A percentile compares a stretch with the other conserved stretches of the same genome.
These are phyloP conservation scores for Sinocyclocheilus rhinocerous DNA, from an alignment of 2,113 vertebrate species.

Conservation along the genomic window DNA sequence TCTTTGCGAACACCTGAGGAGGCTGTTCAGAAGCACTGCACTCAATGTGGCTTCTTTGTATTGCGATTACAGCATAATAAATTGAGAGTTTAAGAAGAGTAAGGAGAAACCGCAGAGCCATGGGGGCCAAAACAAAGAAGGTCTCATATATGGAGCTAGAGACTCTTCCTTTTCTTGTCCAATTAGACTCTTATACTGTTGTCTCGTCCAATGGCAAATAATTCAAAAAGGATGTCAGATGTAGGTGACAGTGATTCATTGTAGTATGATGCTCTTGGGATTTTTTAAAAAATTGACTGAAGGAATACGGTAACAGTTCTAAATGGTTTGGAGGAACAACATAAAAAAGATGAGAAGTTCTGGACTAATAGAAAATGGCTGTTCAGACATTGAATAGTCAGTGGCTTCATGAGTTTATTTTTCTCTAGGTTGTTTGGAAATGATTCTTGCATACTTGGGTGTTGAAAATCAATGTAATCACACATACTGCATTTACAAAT, in stretches of 20 bases:
- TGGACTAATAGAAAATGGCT: background rate
- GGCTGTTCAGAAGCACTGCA: slow-evolving; percentile 35
- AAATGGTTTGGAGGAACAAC: background rate
- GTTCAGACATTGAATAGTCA: background rate
- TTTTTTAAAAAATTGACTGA: too few relatives aligned
- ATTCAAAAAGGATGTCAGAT: slow-evolving; percentile 45
- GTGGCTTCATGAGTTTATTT: background rate
- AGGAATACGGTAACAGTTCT: slow-evolving; percentile 32
- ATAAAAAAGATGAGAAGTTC: background rate
- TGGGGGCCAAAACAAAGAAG: slow-evolving; percentile 45
- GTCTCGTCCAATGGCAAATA: slow-evolving; percentile 47
- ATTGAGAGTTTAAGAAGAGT: slow-evolving; percentile 44
- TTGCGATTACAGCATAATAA: slow-evolving; percentile 47
- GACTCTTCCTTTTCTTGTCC: slow-evolving; percentile 39
- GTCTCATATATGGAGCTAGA: slow-evolving; percentile 43
- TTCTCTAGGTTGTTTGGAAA: background rate
- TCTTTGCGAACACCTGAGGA: slow-evolving; percentile 16
- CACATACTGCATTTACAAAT: slow-evolving; percentile 32
- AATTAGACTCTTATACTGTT: background rate
- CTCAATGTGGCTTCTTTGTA: slow-evolving; percentile 40
- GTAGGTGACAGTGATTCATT: slow-evolving; percentile 45
- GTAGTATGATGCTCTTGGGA: slow-evolving; percentile 28
- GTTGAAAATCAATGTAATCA: slow-evolving; percentile 22
- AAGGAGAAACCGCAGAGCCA: slow-evolving; percentile 41
- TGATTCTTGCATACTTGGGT: background rate